Conservation (phyloP, 2,797 vertebrate species). For the Melanotaenia nigrans region DNA sequence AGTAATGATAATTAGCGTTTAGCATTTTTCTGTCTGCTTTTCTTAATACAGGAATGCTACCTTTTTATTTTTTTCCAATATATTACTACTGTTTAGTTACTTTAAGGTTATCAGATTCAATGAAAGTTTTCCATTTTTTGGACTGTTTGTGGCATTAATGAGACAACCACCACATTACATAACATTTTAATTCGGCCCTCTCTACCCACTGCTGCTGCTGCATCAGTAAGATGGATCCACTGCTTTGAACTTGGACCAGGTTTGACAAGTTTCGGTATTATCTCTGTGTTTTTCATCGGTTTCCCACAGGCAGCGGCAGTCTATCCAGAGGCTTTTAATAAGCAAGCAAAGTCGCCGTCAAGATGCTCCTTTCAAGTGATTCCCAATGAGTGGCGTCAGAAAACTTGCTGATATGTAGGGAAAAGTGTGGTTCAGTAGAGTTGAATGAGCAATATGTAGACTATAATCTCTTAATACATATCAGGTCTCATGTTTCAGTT, state of each 20-base stretch:
- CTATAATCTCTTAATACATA: neutral
- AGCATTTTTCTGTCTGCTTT: too few relatives aligned
- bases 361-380: constrained; percentile 43
- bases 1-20: too few relatives aligned
- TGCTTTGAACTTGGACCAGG: constrained; percentile 69
- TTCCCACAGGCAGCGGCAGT: constrained; percentile 55
- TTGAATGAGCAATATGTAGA: constrained; percentile 8
- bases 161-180: constrained; percentile 47
- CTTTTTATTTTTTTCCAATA: constrained; percentile 12
- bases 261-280: constrained; percentile 61
- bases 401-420: constrained; percentile 45
- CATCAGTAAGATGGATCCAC: constrained; percentile 24
- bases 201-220: neutral
- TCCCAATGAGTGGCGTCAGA: constrained; percentile 9
- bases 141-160: constrained; percentile 27
- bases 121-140: constrained; percentile 13
- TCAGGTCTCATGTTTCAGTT: neutral
- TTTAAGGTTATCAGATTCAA: constrained; percentile 11
- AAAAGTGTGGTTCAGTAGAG: constrained; percentile 20
- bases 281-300: constrained; percentile 50
- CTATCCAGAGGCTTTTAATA: constrained; percentile 49
- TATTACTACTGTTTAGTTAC: too few relatives aligned
- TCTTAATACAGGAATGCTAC: neutral
- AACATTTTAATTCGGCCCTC: constrained; percentile 34
- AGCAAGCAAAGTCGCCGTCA: constrained; percentile 28